Conservation (phyloP, 2,797 vertebrate genomes). For the Melopsittacus undulatus region DNA sequence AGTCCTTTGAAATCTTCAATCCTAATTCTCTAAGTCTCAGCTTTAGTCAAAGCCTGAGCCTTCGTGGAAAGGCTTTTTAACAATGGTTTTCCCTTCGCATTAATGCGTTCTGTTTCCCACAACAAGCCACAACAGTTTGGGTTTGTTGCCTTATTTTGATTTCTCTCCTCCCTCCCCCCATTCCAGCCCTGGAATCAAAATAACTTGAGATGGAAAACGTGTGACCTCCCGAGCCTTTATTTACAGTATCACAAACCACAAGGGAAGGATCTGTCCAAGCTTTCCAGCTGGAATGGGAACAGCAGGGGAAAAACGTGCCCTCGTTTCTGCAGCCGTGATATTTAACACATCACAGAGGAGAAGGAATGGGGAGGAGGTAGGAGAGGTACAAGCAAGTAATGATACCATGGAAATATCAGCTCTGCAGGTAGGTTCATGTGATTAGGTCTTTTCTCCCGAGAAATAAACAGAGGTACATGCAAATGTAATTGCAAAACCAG, state of each 20-base stretch:
- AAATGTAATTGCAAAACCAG: neutral
- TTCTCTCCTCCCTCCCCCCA: neutral
- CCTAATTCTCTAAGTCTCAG: neutral
- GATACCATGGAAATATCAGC: neutral
- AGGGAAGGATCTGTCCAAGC: constrained; percentile 38
- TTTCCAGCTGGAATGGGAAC: constrained; percentile 22
- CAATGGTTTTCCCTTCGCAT: neutral
- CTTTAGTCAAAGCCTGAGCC: neutral
- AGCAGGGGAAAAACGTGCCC: neutral
- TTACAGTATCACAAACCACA: constrained; percentile 42
- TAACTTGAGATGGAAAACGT: constrained; percentile 48
- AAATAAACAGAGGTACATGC: neutral
- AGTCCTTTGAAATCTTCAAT: neutral
- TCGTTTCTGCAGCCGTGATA: constrained; percentile 29
- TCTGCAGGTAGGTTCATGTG: neutral
- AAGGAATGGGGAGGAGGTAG: neutral
- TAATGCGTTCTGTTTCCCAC: constrained; percentile 39
- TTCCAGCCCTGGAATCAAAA: constrained; percentile 56
- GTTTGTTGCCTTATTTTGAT: neutral
- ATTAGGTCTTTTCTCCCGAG: neutral
- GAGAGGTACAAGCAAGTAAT: neutral
- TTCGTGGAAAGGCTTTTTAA: neutral
- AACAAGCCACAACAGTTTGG: neutral
- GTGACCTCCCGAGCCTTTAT: constrained; percentile 50
- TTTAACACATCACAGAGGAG: constrained; percentile 53